These are phyloP conservation scores for Daubentonia madagascariensis DNA, from an alignment of 2,113 vertebrate species.

Conservation along the genomic window DNA sequence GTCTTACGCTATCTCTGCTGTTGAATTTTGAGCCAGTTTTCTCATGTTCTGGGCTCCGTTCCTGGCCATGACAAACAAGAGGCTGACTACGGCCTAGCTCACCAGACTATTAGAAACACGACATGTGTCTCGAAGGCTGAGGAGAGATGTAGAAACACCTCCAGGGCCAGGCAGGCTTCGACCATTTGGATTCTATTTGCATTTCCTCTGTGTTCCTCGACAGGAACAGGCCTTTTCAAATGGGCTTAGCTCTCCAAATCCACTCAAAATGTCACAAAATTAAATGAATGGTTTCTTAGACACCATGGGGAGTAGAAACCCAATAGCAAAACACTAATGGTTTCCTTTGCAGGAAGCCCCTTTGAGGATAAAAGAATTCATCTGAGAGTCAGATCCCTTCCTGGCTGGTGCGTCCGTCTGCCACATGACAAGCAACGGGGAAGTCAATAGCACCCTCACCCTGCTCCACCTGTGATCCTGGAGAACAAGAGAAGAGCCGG, in stretches of 20 bases:
- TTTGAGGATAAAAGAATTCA: slow-evolving; percentile 80
- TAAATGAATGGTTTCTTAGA: slow-evolving; percentile 75
- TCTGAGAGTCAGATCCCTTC: slow-evolving; percentile 79
- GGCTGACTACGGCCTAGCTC: neutral
- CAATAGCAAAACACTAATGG: slow-evolving; percentile 73
- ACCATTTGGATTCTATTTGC: slow-evolving; percentile 65
- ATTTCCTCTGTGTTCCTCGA: slow-evolving; percentile 42
- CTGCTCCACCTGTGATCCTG: slow-evolving; percentile 55
- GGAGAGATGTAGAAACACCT: slow-evolving; percentile 2
- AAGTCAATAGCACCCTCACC: slow-evolving; percentile 66
- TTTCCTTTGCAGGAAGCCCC: slow-evolving; percentile 82
- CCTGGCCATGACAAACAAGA: neutral
- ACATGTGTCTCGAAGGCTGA: neutral
- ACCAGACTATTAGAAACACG: neutral
- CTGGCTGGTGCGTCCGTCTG: slow-evolving; percentile 69
- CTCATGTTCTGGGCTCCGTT: neutral
- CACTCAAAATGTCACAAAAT: slow-evolving; percentile 72
- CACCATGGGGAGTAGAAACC: slow-evolving; percentile 73
- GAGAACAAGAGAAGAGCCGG: slow-evolving; percentile 69
- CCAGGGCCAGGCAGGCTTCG: neutral
- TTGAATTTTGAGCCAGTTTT: neutral
- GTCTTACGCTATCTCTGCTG: neutral
- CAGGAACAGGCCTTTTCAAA: slow-evolving; percentile 59
- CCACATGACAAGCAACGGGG: slow-evolving; percentile 46
- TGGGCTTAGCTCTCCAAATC: slow-evolving; percentile 73